Evolutionary conservation across 2,113 vertebrate species (phyloP).

Genomic region (Malurus alboscapulatus): DNA sequence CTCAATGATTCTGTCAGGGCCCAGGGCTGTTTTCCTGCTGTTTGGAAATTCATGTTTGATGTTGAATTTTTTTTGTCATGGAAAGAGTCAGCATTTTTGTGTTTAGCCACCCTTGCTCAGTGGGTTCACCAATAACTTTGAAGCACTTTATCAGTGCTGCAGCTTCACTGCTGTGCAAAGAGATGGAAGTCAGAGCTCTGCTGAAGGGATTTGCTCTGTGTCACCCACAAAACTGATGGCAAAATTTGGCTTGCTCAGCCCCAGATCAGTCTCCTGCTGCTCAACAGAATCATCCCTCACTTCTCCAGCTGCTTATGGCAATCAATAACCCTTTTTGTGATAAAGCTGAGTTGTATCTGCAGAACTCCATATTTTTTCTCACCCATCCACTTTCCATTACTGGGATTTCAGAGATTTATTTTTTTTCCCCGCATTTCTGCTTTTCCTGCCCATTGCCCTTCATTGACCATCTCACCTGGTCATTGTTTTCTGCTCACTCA

Average conservation of each 20-base stretch:
- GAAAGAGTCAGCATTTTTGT: rapidly evolving
- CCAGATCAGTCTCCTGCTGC: not conserved
- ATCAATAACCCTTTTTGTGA: not conserved
- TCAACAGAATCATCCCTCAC: rapidly evolving
- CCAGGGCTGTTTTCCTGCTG: rapidly evolving
- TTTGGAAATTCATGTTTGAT: rapidly evolving
- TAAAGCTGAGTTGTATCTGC: not conserved
- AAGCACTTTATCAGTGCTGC: rapidly evolving
- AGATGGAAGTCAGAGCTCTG: rapidly evolving
- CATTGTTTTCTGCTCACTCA: not conserved
- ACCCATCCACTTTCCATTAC: not conserved
- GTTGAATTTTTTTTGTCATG: rapidly evolving
- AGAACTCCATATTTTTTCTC: rapidly evolving
- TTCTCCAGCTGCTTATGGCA: rapidly evolving
- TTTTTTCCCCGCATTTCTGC: rapidly evolving
- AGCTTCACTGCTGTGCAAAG: rapidly evolving
- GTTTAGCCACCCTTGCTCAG: rapidly evolving
- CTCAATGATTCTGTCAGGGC: not conserved
- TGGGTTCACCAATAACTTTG: not conserved
- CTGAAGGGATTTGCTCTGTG: not conserved
- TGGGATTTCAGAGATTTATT: not conserved
- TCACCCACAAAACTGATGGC: not conserved
- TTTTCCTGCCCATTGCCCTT: rapidly evolving
- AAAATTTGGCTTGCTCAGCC: not conserved
- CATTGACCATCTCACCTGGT: rapidly evolving